phyloP scores from a whole-genome alignment of 2,113 vertebrate species.

The Chiloscyllium plagiosum region DNA sequence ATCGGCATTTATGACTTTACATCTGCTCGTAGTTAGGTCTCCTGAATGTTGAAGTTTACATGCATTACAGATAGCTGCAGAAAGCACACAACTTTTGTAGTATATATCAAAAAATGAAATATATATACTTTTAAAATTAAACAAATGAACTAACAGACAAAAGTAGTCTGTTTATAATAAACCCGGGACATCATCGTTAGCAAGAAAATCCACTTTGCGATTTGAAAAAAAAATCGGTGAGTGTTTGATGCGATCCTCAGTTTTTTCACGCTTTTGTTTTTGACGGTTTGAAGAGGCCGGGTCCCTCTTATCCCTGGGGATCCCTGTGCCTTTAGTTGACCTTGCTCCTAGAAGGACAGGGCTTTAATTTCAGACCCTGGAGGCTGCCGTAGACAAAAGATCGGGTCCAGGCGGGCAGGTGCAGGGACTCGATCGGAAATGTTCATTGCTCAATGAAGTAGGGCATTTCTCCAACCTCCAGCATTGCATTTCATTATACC shows the following conservation, averaged over 20 bases:
- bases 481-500: slow-evolving; percentile 23
- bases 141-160: too few species aligned
- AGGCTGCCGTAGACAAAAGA: slow-evolving; percentile 67
- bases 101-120: background rate
- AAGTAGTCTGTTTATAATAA: background rate
- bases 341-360: slow-evolving; percentile 61
- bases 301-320: slow-evolving; percentile 67
- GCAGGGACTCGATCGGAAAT: slow-evolving; percentile 51
- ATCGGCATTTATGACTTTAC: background rate
- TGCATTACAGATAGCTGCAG: background rate
- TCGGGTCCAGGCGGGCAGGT: slow-evolving; percentile 62
- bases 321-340: slow-evolving; percentile 67
- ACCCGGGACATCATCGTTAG: too few species aligned
- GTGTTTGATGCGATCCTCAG: slow-evolving; percentile 58
- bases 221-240: slow-evolving; percentile 42
- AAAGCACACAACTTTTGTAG: background rate
- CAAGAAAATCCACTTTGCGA: background rate
- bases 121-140: background rate
- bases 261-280: slow-evolving; percentile 52
- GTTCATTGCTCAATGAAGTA: slow-evolving; percentile 60
- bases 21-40: too few species aligned
- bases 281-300: slow-evolving; percentile 54
- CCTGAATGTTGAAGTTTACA: background rate
- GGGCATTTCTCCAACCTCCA: slow-evolving; percentile 52
- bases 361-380: slow-evolving; percentile 69